Conservation (phyloP, 2,888 invertebrate species). For the Pristionchus japonicus region DNA sequence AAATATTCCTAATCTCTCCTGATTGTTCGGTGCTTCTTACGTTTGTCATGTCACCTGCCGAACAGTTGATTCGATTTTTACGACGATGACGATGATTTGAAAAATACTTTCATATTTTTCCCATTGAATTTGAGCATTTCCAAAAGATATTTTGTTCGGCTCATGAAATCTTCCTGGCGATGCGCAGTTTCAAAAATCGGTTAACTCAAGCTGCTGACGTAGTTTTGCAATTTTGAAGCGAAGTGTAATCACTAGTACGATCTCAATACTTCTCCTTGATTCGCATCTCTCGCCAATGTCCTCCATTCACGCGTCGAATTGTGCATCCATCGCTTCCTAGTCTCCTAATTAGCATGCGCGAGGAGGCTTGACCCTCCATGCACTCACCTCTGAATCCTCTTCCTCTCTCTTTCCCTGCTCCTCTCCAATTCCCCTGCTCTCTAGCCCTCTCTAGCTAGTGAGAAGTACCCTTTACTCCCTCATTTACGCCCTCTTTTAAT, state of each 20-base stretch:
- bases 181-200: background rate
- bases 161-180: background rate
- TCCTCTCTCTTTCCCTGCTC: background rate
- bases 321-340: background rate
- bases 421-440: constrained; percentile 17
- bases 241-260: background rate
- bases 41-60: background rate
- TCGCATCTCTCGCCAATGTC: background rate
- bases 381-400: constrained; percentile 29
- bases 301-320: constrained; percentile 9
- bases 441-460: background rate
- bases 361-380: background rate
- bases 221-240: background rate
- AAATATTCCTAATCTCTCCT: background rate
- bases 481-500: constrained; percentile 24
- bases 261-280: background rate
- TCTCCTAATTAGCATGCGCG: constrained; percentile 29
- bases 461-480: background rate
- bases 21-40: background rate
- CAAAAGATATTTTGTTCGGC: too few species aligned
- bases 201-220: background rate
- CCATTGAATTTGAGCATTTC: background rate
- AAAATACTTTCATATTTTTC: background rate
- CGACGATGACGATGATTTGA: too few species aligned
- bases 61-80: too few species aligned